phyloP scores from a whole-genome alignment of 1,140 invertebrate species.

The Monochamus saltuarius region DNA sequence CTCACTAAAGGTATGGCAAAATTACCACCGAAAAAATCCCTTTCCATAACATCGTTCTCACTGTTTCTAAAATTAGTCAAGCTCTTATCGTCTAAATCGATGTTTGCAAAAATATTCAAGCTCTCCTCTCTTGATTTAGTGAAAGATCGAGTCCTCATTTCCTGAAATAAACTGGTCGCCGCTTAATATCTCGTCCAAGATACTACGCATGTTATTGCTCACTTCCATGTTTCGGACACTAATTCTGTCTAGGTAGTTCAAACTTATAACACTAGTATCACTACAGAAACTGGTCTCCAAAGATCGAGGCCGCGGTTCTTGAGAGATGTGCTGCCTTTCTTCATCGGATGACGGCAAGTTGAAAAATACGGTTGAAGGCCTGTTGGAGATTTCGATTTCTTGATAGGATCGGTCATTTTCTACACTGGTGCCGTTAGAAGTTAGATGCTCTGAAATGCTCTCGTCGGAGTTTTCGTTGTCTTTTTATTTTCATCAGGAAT shows the following conservation, averaged over 20 bases:
- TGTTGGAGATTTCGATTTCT: constrained; percentile 47
- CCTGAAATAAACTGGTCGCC: constrained; percentile 40
- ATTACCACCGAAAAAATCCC: constrained; percentile 19
- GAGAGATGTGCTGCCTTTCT: constrained; percentile 22
- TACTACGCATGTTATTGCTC: constrained; percentile 38
- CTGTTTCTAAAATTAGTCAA: constrained; percentile 35
- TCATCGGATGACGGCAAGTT: constrained; percentile 12
- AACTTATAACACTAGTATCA: constrained; percentile 29
- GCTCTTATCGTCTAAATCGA: constrained; percentile 46
- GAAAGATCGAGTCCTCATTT: constrained; percentile 14
- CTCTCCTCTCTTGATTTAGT: constrained; percentile 37
- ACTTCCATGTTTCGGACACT: constrained; percentile 4
- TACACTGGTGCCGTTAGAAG: constrained; percentile 35
- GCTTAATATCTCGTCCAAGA: constrained; percentile 47
- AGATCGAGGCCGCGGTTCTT: constrained; percentile 21
- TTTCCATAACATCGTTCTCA: constrained; percentile 17
- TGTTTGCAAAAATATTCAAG: constrained; percentile 46
- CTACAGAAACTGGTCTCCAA: constrained; percentile 35
- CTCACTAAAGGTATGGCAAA: constrained; percentile 23
- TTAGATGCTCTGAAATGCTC: constrained; percentile 44
- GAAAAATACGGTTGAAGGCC: constrained; percentile 16
- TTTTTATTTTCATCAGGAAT: constrained; percentile 22
- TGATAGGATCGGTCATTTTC: constrained; percentile 49
- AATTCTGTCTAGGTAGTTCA: constrained; percentile 16
- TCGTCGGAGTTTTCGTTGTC: constrained; percentile 23